phyloP scores from a whole-genome alignment of 2,888 invertebrate genomes.

The Erebia epiphron region DNA sequence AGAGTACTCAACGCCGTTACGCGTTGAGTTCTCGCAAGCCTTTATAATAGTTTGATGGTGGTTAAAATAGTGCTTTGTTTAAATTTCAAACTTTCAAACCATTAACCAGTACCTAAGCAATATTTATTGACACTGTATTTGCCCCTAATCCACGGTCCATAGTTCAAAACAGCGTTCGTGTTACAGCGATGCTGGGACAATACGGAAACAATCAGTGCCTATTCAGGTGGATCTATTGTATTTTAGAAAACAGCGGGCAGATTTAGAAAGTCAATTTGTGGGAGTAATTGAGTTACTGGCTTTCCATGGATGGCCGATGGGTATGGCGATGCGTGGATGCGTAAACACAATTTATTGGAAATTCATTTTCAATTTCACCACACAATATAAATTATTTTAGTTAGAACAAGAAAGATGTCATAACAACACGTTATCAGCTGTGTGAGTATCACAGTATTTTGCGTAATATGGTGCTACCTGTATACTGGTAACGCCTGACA shows the following conservation, averaged over 20 bases:
- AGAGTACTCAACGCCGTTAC: too few relatives aligned
- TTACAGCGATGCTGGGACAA: constrained; percentile 41
- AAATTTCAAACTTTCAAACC: neutral
- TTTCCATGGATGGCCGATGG: constrained; percentile 1
- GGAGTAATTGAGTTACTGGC: constrained; percentile 41
- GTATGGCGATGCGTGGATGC: neutral
- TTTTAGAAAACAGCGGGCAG: constrained; percentile 43
- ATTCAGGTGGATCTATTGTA: constrained; percentile 49
- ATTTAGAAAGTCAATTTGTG: constrained; percentile 43
- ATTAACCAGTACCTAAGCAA: neutral
- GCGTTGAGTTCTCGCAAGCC: too few relatives aligned
- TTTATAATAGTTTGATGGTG: too few relatives aligned
- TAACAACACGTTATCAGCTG: too few relatives aligned
- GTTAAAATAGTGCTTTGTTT: neutral
- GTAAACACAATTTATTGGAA: constrained; percentile 12
- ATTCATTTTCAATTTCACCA: constrained; percentile 7
- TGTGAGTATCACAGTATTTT: too few relatives aligned
- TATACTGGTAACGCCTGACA: too few relatives aligned
- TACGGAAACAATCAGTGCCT: constrained; percentile 47
- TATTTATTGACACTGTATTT: constrained; percentile 19
- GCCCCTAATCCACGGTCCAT: constrained; percentile 10
- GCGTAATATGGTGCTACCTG: too few relatives aligned
- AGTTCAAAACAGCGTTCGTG: constrained; percentile 18
- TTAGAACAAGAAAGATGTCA: too few relatives aligned
- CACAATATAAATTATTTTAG: neutral